Conservation (phyloP, 2,888 invertebrate genomes). For the Ceratothoa steindachneri region DNA sequence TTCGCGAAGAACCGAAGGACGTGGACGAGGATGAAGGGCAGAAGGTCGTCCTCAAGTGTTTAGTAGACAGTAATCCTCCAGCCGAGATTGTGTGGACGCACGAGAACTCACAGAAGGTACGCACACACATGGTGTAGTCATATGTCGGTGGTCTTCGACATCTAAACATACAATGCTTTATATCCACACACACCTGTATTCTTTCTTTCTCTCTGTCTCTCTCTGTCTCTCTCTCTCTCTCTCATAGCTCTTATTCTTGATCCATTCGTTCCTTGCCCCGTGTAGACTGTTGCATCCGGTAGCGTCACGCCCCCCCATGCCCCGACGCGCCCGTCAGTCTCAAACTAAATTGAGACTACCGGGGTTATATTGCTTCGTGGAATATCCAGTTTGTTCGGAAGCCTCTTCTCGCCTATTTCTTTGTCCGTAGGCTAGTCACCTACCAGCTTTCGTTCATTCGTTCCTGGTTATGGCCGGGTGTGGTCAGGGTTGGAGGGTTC, state of each 20-base stretch:
- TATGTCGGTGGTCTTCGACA: neutral
- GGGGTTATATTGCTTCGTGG: no score
- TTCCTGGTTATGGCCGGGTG: no score
- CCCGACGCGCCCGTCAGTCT: no score
- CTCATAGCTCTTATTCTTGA: neutral
- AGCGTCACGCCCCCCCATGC: no score
- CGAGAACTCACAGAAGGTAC: constrained; percentile 38
- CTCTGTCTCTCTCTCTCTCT: constrained; percentile 2
- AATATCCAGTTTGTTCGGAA: no score
- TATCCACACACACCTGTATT: neutral
- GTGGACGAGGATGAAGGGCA: constrained; percentile 38
- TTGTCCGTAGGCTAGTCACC: no score
- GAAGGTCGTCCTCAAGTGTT: constrained; percentile 30
- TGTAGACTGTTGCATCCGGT: no score
- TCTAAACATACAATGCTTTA: neutral
- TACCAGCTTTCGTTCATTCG: no score
- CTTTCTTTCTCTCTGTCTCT: constrained; percentile 19
- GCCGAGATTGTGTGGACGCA: constrained; percentile 47
- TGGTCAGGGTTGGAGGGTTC: no score
- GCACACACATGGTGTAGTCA: neutral
- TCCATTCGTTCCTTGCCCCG: neutral
- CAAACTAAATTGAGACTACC: no score
- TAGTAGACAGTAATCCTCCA: constrained; percentile 43
- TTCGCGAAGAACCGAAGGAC: constrained; percentile 36
- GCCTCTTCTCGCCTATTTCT: no score